These are phyloP conservation scores for Sternotherus odoratus DNA, from an alignment of 2,797 vertebrate genomes.

Conservation along the genomic window DNA sequence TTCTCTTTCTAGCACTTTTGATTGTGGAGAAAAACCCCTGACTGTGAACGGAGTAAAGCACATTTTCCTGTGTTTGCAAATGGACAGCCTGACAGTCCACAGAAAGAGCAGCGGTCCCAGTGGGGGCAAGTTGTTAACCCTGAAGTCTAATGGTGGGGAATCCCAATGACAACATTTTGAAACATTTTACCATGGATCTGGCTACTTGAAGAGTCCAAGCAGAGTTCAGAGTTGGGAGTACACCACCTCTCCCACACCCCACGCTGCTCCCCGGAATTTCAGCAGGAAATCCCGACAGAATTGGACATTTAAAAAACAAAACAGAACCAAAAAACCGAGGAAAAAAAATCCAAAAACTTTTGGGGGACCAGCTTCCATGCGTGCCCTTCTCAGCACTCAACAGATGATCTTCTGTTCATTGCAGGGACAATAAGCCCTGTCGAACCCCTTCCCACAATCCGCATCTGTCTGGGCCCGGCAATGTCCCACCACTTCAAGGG, in stretches of 20 bases:
- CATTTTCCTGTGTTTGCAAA: neutral
- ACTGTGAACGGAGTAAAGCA: conserved; percentile 46
- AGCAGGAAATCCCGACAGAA: neutral
- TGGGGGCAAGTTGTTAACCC: conserved; percentile 54
- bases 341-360: neutral
- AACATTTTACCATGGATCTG: neutral
- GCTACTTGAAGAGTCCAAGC: neutral
- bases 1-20: conserved; percentile 41
- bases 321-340: too few relatives aligned
- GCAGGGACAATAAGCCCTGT: neutral
- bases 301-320: neutral
- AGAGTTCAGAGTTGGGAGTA: neutral
- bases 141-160: conserved; percentile 3
- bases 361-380: neutral
- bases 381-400: neutral
- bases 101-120: too few relatives aligned
- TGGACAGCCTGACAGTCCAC: neutral
- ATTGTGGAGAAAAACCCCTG: conserved; percentile 37
- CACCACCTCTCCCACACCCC: neutral
- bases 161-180: neutral
- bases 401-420: too few relatives aligned
- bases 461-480: too few relatives aligned
- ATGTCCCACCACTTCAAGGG: too few relatives aligned
- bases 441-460: neutral
- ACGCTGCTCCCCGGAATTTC: neutral